Percentiles rank a stretch among this genome's conserved stretches.
Evolutionary conservation across 1,140 invertebrate species (phyloP).

Genomic region (Mercenaria mercenaria): DNA sequence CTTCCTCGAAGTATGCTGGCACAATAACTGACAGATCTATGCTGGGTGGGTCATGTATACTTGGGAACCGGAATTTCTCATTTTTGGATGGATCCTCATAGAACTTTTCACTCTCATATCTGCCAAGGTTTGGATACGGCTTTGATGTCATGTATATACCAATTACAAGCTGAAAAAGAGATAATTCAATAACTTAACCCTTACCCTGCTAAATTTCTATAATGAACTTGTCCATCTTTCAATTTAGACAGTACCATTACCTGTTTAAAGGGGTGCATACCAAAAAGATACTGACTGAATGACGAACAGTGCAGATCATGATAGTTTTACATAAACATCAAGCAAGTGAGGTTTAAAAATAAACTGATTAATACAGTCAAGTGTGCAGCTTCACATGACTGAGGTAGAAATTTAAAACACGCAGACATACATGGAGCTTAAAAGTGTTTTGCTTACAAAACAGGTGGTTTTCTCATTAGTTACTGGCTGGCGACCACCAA

Average conservation of each 20-base stretch:
- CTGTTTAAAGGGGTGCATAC: too few species aligned
- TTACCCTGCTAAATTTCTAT: too few species aligned
- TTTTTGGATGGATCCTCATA: constrained; percentile 89
- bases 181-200: neutral
- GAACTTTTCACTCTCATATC: constrained; percentile 89
- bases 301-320: neutral
- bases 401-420: neutral
- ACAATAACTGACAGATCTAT: constrained; percentile 95
- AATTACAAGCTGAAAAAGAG: constrained; percentile 67
- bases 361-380: neutral
- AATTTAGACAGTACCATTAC: too few species aligned
- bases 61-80: constrained; percentile 90
- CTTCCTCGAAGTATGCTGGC: constrained; percentile 98
- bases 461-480: too few species aligned
- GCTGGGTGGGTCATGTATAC: constrained; percentile 90
- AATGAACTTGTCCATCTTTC: too few species aligned
- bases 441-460: neutral
- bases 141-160: constrained; percentile 68
- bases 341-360: neutral
- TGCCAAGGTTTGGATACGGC: constrained; percentile 70
- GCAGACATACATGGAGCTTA: neutral
- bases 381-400: neutral
- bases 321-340: neutral
- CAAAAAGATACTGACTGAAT: too few species aligned
- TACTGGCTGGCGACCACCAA: too few species aligned